A percentile compares a stretch with the other conserved stretches of the same genome.
Evolutionary conservation across 2,797 vertebrate genomes (phyloP).

Genomic region (Valencia hispanica): DNA sequence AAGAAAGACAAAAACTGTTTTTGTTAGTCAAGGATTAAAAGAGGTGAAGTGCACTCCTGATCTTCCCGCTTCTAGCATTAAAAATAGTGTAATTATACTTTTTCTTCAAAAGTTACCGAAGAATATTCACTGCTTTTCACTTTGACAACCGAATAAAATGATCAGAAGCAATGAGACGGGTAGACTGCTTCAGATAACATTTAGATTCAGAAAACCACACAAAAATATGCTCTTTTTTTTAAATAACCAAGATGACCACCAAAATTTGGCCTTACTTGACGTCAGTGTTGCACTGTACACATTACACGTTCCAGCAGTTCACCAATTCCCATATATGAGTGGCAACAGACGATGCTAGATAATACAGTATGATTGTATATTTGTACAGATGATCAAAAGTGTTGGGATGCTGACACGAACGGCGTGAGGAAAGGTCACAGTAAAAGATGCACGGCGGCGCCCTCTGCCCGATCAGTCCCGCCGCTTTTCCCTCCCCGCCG

Average conservation of each 20-base stretch:
- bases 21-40: conserved; percentile 18
- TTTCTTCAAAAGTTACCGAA: neutral
- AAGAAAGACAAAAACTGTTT: conserved; percentile 18
- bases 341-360: conserved; percentile 14
- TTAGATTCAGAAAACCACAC: conserved; percentile 36
- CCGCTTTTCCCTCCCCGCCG: neutral
- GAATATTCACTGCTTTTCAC: conserved; percentile 20
- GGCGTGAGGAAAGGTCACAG: conserved; percentile 54
- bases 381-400: conserved; percentile 37
- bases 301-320: conserved; percentile 18
- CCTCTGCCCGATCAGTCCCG: conserved; percentile 19
- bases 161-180: conserved; percentile 19
- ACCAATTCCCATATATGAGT: conserved; percentile 9
- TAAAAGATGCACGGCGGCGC: conserved; percentile 33
- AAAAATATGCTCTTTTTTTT: neutral
- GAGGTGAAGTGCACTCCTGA: conserved; percentile 32
- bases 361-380: conserved; percentile 27
- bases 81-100: neutral
- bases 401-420: conserved; percentile 35
- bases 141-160: conserved; percentile 33
- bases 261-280: conserved; percentile 28
- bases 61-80: conserved; percentile 10
- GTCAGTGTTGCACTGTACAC: conserved; percentile 46
- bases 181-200: conserved; percentile 21
- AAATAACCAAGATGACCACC: conserved; percentile 26